Conservation (phyloP, 2,113 vertebrate genomes). For the Erythrolamprus reginae region DNA sequence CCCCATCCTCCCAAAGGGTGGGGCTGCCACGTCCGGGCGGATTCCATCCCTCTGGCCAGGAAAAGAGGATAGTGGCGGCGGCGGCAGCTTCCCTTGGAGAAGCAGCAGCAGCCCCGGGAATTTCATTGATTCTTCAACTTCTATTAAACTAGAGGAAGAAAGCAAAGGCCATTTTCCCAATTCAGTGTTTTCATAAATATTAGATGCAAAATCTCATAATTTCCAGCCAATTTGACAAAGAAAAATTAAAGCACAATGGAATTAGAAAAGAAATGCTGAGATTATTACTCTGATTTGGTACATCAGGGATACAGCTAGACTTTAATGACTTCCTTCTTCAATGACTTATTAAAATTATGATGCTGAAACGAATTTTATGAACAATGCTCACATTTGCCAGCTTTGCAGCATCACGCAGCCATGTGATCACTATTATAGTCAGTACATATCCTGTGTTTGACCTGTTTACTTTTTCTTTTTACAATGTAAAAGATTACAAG, state of each 20-base stretch:
- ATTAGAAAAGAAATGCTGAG: background rate
- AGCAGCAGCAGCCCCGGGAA: no score
- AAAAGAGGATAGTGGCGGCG: no score
- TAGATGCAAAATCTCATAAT: background rate
- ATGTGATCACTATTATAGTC: background rate
- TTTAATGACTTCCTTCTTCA: background rate
- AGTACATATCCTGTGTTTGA: background rate
- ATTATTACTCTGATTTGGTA: background rate
- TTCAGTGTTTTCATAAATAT: background rate
- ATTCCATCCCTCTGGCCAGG: no score
- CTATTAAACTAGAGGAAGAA: conserved; percentile 9
- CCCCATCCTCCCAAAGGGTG: no score
- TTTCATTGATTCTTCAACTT: conserved; percentile 13
- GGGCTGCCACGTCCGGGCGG: no score
- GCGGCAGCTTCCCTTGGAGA: no score
- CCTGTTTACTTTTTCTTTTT: background rate
- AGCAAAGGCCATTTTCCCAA: background rate
- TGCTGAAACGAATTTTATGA: background rate
- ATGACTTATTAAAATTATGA: background rate
- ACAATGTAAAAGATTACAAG: background rate
- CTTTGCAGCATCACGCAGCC: background rate
- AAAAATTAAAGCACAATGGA: background rate
- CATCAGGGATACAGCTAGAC: background rate
- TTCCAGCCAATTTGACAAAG: background rate
- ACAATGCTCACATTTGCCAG: background rate